Percentiles rank a stretch among this genome's conserved stretches.
These are phyloP conservation scores for Galleria mellonella DNA, from an alignment of 1,140 invertebrate species.

Conservation along the genomic window DNA sequence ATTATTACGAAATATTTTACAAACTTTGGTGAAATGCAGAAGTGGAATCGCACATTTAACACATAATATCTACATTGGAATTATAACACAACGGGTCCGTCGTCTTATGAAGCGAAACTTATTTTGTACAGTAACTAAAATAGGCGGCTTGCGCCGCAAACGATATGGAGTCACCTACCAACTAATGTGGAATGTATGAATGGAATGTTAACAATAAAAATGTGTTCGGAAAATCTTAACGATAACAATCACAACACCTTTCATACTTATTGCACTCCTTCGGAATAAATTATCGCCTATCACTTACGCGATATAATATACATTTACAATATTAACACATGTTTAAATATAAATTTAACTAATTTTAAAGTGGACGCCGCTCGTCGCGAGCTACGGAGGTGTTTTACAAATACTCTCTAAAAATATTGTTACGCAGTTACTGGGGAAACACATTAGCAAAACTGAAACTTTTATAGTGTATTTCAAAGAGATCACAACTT, in stretches of 20 bases:
- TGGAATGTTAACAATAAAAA: conserved; percentile 61
- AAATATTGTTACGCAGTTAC: conserved; percentile 6
- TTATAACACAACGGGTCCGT: conserved; percentile 26
- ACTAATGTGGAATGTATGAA: conserved; percentile 42
- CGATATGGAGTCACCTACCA: background rate
- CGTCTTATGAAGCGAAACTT: too few species aligned
- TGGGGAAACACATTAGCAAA: conserved; percentile 13
- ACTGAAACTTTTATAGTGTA: conserved; percentile 41
- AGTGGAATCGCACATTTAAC: conserved; percentile 59
- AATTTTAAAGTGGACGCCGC: conserved; percentile 54
- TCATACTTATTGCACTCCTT: conserved; percentile 70
- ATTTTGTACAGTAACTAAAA: too few species aligned
- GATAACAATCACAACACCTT: conserved; percentile 66
- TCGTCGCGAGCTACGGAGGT: conserved; percentile 22
- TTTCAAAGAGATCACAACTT: conserved; percentile 6
- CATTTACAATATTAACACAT: conserved; percentile 74
- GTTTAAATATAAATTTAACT: conserved; percentile 72
- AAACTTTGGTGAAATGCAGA: conserved; percentile 73
- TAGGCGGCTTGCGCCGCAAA: too few species aligned
- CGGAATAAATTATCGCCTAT: conserved; percentile 63
- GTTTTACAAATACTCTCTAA: conserved; percentile 22
- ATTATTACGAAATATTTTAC: conserved; percentile 72
- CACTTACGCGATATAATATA: conserved; percentile 63
- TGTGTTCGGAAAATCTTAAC: conserved; percentile 39
- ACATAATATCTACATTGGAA: conserved; percentile 51